A percentile compares a stretch with the other conserved stretches of the same genome.
These are phyloP conservation scores for Coelinius sp. DNA, from an alignment of 2,888 invertebrate genomes.

Conservation along the genomic window DNA sequence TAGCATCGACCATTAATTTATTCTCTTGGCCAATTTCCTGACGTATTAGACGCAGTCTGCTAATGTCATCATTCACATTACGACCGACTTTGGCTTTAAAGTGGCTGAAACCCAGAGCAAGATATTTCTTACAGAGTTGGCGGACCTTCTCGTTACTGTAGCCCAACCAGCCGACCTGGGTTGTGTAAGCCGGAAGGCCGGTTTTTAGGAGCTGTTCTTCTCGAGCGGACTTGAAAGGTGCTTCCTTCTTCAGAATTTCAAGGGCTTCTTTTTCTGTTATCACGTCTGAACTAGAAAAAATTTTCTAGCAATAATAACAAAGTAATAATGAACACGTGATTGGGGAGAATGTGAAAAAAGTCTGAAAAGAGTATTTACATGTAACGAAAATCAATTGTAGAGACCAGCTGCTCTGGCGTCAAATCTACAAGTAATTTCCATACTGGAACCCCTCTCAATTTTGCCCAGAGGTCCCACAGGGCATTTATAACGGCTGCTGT, in stretches of 20 bases:
- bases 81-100: slow-evolving; percentile 95
- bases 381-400: slow-evolving; percentile 88
- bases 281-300: slow-evolving; percentile 71
- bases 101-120: slow-evolving; percentile 82
- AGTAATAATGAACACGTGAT: neutral
- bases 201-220: slow-evolving; percentile 75
- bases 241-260: slow-evolving; percentile 76
- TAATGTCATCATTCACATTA: slow-evolving; percentile 82
- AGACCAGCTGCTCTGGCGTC: slow-evolving; percentile 87
- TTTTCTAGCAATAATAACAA: neutral
- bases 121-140: slow-evolving; percentile 79
- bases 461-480: slow-evolving; percentile 93
- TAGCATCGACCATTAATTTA: slow-evolving; percentile 89
- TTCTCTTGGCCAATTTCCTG: slow-evolving; percentile 83
- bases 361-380: slow-evolving; percentile 66
- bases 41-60: slow-evolving; percentile 81
- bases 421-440: slow-evolving; percentile 90
- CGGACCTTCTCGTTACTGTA: slow-evolving; percentile 84
- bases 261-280: slow-evolving; percentile 88
- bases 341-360: neutral
- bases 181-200: slow-evolving; percentile 91
- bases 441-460: slow-evolving; percentile 85
- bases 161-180: slow-evolving; percentile 91
- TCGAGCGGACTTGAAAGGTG: slow-evolving; percentile 75
- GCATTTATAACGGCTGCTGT: slow-evolving; percentile 91